Conservation (phyloP, 2,113 vertebrate species). For the Anhinga rufa region DNA sequence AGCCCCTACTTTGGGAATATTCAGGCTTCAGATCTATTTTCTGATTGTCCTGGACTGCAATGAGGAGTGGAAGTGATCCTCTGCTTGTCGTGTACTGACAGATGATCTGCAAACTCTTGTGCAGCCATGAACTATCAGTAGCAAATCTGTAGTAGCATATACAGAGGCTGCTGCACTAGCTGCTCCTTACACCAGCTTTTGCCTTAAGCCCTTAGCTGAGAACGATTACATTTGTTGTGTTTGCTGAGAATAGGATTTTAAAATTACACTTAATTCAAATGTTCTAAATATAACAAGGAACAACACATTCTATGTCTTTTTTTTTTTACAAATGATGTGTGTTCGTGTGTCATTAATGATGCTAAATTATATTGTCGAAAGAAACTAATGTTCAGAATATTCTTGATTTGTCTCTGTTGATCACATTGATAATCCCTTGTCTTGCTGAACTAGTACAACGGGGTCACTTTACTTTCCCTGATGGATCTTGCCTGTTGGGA, state of each 20-base stretch:
- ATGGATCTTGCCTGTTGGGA: not conserved
- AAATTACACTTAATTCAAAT: not conserved
- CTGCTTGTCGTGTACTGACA: not conserved
- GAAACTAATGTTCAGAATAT: not conserved
- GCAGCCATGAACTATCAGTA: not conserved
- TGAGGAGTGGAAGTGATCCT: not conserved
- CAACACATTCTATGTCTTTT: not conserved
- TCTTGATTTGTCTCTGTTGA: not conserved
- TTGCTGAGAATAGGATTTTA: not conserved
- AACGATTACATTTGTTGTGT: not conserved
- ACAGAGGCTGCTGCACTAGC: not conserved
- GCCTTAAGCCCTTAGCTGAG: not conserved
- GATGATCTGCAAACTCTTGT: not conserved
- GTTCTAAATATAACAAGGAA: not conserved
- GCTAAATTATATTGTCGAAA: not conserved
- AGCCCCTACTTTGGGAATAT: not conserved
- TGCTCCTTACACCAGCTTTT: not conserved
- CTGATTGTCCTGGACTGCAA: not conserved
- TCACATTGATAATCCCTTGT: not conserved
- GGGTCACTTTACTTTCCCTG: not conserved
- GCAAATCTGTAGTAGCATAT: not conserved
- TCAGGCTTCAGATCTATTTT: not conserved
- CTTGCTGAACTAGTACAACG: not conserved
- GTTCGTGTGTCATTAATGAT: not conserved
- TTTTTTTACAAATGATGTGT: not conserved